Base-by-base conservation (phyloP, 2,797 vertebrate species). In the Erithacus rubecula region DNA sequence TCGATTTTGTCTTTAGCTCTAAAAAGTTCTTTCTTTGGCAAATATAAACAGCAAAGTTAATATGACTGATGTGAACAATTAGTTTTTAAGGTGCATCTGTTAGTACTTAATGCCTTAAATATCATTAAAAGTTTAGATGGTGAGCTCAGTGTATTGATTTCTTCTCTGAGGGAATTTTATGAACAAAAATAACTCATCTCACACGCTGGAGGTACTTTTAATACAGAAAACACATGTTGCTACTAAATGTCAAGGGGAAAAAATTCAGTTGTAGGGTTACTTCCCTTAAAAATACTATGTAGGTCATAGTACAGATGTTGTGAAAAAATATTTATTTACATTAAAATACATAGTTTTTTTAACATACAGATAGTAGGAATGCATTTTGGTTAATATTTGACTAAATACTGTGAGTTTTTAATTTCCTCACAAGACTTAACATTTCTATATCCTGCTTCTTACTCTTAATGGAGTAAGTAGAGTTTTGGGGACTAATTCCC, bases 41-140 rank as follows among this genome's bases (percentile, higher is more conserved):
- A 70, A 89, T 67, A 56, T 21, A 43, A 86, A 53, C 22, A 82
- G 11, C 8, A 46, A 72, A 82, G 6, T 49, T 75, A 59, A 52
- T 55, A 70, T 34, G 24, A 89, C 11, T 90, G 15, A 90, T 70
- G 19, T 34, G 37, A 92, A 19, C 4, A 0, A 63, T 74, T 74
- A 49, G 6, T 52, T 86, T 59, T 78, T 52, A 63, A 84, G 15
- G 18, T 60, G 30, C 30, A 56, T 82, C 59, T 89, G 37, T 82
- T 94, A 64, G 24, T 74, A 55, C 22, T 94, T 69, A 69, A 41
- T 43, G 34, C 67, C 56, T 90, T 85, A 93, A 87, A 63, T 70
- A 53, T 53, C 34, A 83, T 77, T 87, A 96, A 82, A 79, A 72
- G 22, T 85, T 78, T 41, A 55, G 55, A 56, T 88, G 51, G 74